Conservation (phyloP, 2,888 invertebrate species). For the Parnassius mnemosyne region DNA sequence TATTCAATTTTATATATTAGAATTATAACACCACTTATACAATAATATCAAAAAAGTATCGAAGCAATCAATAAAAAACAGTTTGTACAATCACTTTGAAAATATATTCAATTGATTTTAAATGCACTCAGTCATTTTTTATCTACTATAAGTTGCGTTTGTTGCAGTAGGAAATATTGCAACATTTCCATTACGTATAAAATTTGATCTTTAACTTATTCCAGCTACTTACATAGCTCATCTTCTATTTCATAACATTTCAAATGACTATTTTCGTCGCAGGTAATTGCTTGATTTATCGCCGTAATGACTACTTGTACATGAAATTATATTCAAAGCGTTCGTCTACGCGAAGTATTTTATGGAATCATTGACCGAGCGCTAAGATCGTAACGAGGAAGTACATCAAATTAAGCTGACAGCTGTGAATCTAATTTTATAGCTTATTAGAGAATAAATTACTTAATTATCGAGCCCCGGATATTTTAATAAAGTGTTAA, state of each 20-base stretch:
- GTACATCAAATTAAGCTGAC: constrained; percentile 1
- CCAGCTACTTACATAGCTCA: constrained; percentile 18
- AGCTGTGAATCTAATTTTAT: not conserved
- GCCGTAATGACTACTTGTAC: constrained; percentile 16
- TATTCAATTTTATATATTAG: too few species aligned
- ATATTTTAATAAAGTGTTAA: too few species aligned
- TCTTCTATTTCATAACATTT: constrained; percentile 24
- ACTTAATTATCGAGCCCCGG: not conserved
- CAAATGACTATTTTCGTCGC: constrained; percentile 20
- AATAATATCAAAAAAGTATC: too few species aligned
- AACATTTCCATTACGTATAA: constrained; percentile 21
- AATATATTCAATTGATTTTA: constrained; percentile 15
- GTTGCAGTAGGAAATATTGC: constrained; percentile 17
- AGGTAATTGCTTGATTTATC: constrained; percentile 24
- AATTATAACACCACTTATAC: too few species aligned
- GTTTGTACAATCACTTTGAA: not conserved
- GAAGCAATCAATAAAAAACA: not conserved
- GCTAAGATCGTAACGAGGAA: constrained; percentile 4
- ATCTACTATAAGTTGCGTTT: constrained; percentile 12
- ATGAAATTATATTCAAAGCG: constrained; percentile 9
- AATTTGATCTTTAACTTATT: constrained; percentile 23
- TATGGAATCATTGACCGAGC: not conserved
- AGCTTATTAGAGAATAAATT: constrained; percentile 2
- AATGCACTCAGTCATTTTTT: constrained; percentile 10
- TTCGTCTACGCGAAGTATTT: constrained; percentile 7